Evolutionary conservation across 92 coral and sea anemone genomes (phyloP), one percentile per base, ranked within the genome.

Genomic region (Galaxea fascicularis): DNA sequence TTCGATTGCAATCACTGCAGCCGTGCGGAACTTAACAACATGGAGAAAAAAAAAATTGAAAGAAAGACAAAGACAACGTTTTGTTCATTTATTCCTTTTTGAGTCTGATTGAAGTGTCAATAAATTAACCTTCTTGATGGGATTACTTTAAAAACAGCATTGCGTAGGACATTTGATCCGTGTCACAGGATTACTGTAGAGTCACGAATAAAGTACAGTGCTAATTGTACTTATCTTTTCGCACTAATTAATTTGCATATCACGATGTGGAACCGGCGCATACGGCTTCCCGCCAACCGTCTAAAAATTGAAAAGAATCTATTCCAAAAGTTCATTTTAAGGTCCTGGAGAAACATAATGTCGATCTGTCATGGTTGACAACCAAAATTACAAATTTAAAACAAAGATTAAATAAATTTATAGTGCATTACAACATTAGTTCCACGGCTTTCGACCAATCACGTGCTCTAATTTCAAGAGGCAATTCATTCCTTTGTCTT

Each of bases 401-500:
- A 47, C 8, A 24, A 31, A 44, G 21, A 18, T 39, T 35, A 13
- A 16, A 65, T 35, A 14, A 52, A 26, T 69, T 31, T 8, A 69
- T 10, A 35, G 2, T 39, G 4, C 24, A 29, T 49, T 9, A 21
- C 53, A 20, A 16, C 29, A 44, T 59, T 45, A 77, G 56, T 22
- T 77, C 71, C 58, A 21, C 53, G 24, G 30, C 41, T 63, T 10
- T 17, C 56, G 47, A 53, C 77, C 86, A 82, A 70, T 59, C 41
- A 46, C 29, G 31, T 28, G 86, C 28, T 16, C 16, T 41, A 4
- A 26, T 78, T 64, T 46, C 59, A 78, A 47, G 75, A 27, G 52
- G 47, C 74, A 58, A 11, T 35, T 53, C 65, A 66, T 82, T 71
- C 78, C 70, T 82, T 71, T 69, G 78, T 71, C 78, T 46, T 17